These are phyloP conservation scores for Dasyornis broadbenti DNA, from an alignment of 2,113 vertebrate genomes.

Conservation along the genomic window DNA sequence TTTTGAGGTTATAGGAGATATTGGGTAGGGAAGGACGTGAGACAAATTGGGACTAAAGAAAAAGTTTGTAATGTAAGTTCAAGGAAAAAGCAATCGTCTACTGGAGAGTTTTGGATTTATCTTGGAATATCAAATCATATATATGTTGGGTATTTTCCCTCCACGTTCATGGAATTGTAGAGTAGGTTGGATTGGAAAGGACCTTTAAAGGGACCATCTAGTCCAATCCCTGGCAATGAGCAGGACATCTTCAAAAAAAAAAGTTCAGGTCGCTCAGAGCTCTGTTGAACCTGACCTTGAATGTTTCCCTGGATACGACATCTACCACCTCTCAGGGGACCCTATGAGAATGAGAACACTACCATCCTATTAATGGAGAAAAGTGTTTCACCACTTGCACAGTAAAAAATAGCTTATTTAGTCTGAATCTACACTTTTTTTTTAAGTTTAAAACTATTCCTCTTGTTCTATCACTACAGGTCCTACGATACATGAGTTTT, in stretches of 20 bases:
- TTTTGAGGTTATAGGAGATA: neutral
- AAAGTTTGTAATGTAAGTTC: neutral
- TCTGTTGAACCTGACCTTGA: neutral
- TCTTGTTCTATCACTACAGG: neutral
- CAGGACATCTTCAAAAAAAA: neutral
- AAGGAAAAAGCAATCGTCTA: neutral
- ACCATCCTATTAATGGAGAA: no score
- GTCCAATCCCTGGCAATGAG: neutral
- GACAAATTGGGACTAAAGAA: neutral
- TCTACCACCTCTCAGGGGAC: neutral
- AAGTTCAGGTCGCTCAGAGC: neutral
- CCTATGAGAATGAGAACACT: no score
- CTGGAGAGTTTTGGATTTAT: neutral
- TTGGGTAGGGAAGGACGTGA: neutral
- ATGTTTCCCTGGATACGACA: neutral
- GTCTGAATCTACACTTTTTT: neutral
- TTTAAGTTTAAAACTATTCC: neutral
- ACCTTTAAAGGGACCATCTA: neutral
- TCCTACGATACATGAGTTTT: neutral
- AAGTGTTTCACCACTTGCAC: neutral
- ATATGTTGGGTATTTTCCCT: fast-evolving
- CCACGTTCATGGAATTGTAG: neutral
- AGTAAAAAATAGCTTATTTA: neutral
- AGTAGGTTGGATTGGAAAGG: neutral
- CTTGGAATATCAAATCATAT: neutral